These are phyloP conservation scores for Pseudorectes ferrugineus DNA, from an alignment of 2,113 vertebrate genomes.

Conservation along the genomic window DNA sequence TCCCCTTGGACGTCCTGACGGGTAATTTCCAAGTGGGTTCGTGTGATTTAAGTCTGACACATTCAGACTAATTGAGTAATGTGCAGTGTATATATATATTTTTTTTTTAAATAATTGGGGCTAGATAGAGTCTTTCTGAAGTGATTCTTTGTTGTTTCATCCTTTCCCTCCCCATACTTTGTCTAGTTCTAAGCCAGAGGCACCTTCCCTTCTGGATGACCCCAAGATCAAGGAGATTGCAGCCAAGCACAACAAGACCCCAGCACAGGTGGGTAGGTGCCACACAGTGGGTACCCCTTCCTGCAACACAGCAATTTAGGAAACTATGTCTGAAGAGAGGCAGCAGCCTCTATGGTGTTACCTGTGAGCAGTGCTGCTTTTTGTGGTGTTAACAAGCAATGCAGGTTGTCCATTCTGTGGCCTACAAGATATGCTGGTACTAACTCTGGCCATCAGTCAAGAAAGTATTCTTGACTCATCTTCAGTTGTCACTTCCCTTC, in stretches of 20 bases:
- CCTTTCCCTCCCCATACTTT: not conserved
- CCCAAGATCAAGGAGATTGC: conserved; percentile 82
- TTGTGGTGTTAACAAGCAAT: not conserved
- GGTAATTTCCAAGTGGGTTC: conserved; percentile 66
- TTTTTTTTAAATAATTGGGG: not conserved
- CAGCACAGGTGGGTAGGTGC: conserved; percentile 78
- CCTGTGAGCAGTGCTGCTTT: not conserved
- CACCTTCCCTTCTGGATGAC: conserved; percentile 80
- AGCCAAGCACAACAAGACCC: conserved; percentile 79
- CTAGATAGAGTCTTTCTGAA: not conserved
- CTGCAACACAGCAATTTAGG: not conserved
- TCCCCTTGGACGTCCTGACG: conserved; percentile 90
- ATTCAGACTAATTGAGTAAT: not conserved
- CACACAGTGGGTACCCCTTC: not conserved
- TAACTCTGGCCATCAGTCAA: not conserved
- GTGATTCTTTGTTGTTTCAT: not conserved
- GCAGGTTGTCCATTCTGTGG: not conserved
- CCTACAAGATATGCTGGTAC: not conserved
- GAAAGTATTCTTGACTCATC: not conserved
- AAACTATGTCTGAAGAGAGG: not conserved
- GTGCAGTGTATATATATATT: not conserved
- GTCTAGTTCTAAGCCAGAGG: conserved; percentile 75
- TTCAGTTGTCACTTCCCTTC: not conserved
- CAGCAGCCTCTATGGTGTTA: not conserved
- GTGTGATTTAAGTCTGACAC: not conserved